Base-by-base conservation (phyloP, 2,113 vertebrate species). In the Lota lota region DNA sequence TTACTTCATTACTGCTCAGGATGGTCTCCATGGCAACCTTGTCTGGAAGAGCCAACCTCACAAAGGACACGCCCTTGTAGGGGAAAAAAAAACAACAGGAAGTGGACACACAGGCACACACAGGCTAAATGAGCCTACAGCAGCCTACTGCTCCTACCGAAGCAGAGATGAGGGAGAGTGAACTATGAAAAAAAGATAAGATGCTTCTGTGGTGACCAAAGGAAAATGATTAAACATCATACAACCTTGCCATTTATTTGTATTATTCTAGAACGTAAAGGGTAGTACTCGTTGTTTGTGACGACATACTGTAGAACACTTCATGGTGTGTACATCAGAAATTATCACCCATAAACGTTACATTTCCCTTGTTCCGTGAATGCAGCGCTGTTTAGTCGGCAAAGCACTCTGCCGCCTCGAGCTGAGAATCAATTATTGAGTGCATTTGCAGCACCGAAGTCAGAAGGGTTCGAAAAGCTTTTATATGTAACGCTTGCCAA, bases 21-120 rank as follows among this genome's bases (percentile, higher is more conserved):
- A 61, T 57, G 71, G 88, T 92, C 73, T 72, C 84, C 83, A 91
- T 92, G 86, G 85, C 20, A 88, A 91, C 88, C 76, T 66, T n/a
- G 68, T 73, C 86, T 54, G 75, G 81, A 71, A 79, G 78, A 63
- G 19, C 69, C 65, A 78, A 68, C 78, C 79, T 77, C 75, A 36
- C 70, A 85, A 85, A 83, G 79, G 84, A 85, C 84, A 85, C 86
- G 58, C 88, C 86, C 84, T 82, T 81, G 74, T 68, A 19, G 68
- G 69, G 60, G 66, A 72, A 73, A 73, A 83, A 87, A 89, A 71
- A 73, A 73, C 83, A 87, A 89, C 85, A 78, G 83, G 83, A 88
- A 88, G 78, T 67, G 22, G 4, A 16, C 65, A 65, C 15, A 20
- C 22, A 60, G 36, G 11, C 36, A 40, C 36, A 47, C 40, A 47